Base-by-base conservation (phyloP, 2,113 vertebrate genomes). In the Rousettus leschenaultii region DNA sequence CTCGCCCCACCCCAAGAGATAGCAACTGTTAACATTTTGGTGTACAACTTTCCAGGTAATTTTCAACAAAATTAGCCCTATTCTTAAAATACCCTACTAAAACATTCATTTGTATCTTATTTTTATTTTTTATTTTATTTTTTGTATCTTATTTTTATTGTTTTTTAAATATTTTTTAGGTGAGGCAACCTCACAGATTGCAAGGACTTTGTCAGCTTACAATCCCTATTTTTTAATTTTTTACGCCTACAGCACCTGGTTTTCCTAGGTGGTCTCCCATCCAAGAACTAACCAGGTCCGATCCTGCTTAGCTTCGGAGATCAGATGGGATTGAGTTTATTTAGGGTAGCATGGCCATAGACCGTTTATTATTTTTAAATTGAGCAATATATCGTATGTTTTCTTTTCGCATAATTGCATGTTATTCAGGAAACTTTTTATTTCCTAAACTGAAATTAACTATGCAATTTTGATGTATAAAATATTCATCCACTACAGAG, bases 351-450 rank as follows among this genome's bases (percentile, higher is more conserved):
- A 51, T 16, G 51, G 51, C 51, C 0, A 5, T 16, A 51, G 51
- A 51, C 15, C 65, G 70, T 65, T 61, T 43, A 4, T 66, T 80
- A 48, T 82, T 74, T 94, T 85, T 55, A 33, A 80, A 96, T 48
- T 57, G 84, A 79, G 79, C 35, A 78, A 38, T 70, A 38, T 13
- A 48, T 75, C n/a, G 2, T 59, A 51, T 61, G 24, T 59, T 93
- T 93, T 93, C 73, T 93, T 91, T 94, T 88, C 43, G 71, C n/a
- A 79, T 83, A 7, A 19, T 59, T 77, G 55, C 10, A 70, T 59
- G 79, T 83, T 89, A 85, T 86, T 86, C 73, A 88, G 55, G 38
- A 94, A 91, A 79, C 15, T 53, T 55, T 89, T 95, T 95, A 84
- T 95, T 95, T 95, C 89, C 57, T 79, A 94, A 88, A 78, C 33